A percentile compares a stretch with the other conserved stretches of the same genome.
These are phyloP conservation scores for Drosophila punjabiensis DNA, from an alignment of 1,140 invertebrate genomes.

Conservation along the genomic window DNA sequence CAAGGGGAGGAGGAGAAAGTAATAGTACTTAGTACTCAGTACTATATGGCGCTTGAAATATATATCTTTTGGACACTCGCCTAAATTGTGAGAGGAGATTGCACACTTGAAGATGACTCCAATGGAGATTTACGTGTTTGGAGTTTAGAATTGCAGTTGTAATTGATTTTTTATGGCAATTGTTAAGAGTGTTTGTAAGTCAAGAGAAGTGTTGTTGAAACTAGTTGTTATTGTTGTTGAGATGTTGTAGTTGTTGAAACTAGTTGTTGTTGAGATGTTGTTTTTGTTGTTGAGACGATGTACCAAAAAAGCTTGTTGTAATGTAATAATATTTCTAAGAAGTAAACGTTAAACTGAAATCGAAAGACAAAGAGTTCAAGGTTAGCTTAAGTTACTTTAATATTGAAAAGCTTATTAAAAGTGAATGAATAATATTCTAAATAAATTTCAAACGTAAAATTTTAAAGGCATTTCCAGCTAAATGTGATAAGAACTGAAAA, in stretches of 20 bases:
- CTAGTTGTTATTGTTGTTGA: too few relatives aligned
- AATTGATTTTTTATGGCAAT: conserved; percentile 11
- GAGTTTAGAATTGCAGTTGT: conserved; percentile 24
- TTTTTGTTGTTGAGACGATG: too few relatives aligned
- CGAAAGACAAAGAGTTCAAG: not conserved
- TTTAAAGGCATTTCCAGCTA: conserved; percentile 10
- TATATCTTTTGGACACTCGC: conserved; percentile 19
- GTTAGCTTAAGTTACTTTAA: not conserved
- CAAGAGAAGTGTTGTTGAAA: not conserved
- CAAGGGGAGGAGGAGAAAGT: not conserved
- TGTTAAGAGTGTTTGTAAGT: not conserved
- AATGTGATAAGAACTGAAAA: not conserved
- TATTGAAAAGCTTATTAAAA: not conserved
- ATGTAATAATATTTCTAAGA: not conserved
- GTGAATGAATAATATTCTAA: not conserved
- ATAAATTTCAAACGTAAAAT: not conserved
- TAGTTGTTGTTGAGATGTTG: too few relatives aligned
- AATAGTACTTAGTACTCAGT: conserved; percentile 4
- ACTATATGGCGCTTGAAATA: conserved; percentile 16
- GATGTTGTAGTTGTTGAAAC: too few relatives aligned
- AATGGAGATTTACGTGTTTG: not conserved
- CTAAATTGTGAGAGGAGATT: conserved; percentile 30
- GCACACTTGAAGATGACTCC: conserved; percentile 19
- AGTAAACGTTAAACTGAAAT: not conserved
- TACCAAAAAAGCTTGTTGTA: not conserved